Evolutionary conservation across 2,888 invertebrate genomes (phyloP), one percentile per base, ranked within the genome.

Genomic region (Thysanoteuthis rhombus): DNA sequence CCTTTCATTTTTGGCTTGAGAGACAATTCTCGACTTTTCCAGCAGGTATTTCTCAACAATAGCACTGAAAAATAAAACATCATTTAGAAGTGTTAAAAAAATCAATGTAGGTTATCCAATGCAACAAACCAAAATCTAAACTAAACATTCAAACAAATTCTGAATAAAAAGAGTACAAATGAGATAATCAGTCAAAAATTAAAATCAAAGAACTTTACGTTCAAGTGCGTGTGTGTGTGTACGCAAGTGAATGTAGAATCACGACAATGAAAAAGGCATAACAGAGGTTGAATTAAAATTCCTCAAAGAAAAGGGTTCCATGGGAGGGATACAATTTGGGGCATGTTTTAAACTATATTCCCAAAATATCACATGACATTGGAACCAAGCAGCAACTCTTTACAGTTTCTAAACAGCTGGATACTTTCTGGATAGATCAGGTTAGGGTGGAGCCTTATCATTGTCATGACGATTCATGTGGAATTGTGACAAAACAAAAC

Each of bases 1-100:
- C 97, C 97, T 97, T 97, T 99, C 99, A 96, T 99, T 98, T 95
- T 98, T 98, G 40, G 99, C 99, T 97, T 99, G 99, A 94, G 98
- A 98, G 96, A 99, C 99, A 96, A 99, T 99, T 96, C 99, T 97
- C 45, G 99, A 99, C 97, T 99, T 99, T 97, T 99, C 99, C 97
- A 99, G 97, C 89, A 99, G 98, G 97, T 99, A 99, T 97, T 99
- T 99, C 97, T 99, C 99, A 94, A 99, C 99, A 95, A 99, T 98
- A 92, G 99, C 99, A 95, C 98, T 98, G 97, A 93, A 97, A n/a
- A 97, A 94, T 95, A 94, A 95, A 94, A 95, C 94, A 90, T 0
- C 52, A 52, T 52, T 52, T 28, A 52, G 52, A 47, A 52, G 52
- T 52, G 22, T 52, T 52, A 5, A 3, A 52, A 25, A 22, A 22